These are phyloP conservation scores for Eugnorisma glareosa DNA, from an alignment of 2,888 invertebrate genomes.

Conservation along the genomic window DNA sequence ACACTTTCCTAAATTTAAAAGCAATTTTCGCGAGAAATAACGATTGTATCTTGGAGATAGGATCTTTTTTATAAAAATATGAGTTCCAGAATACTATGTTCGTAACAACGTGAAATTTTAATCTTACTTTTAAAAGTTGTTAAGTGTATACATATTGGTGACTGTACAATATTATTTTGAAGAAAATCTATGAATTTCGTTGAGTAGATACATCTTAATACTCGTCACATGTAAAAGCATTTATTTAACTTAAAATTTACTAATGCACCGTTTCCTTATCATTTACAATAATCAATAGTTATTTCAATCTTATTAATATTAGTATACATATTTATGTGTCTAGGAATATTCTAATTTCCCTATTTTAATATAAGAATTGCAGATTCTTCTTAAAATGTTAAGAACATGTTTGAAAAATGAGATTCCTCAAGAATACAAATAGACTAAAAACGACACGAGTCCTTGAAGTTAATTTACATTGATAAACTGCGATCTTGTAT, in stretches of 20 bases:
- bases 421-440: neutral
- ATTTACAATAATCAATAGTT: conserved; percentile 6
- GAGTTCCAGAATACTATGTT: too few relatives aligned
- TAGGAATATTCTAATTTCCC: neutral
- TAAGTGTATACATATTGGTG: too few relatives aligned
- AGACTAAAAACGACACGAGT: neutral
- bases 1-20: too few relatives aligned
- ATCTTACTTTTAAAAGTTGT: too few relatives aligned
- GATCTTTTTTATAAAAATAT: too few relatives aligned
- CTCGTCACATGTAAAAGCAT: neutral
- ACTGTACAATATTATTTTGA: neutral
- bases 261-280: neutral
- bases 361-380: conserved; percentile 2
- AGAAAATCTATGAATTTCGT: neutral
- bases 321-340: neutral
- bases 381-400: neutral
- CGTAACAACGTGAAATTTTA: too few relatives aligned
- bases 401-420: neutral
- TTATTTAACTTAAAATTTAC: neutral
- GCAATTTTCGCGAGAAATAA: too few relatives aligned
- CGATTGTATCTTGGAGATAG: too few relatives aligned
- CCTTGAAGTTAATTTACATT: neutral
- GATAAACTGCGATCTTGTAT: neutral
- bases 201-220: neutral
- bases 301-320: neutral